Conservation (phyloP, 2,797 vertebrate genomes). For the Cyprinodon diabolis region DNA sequence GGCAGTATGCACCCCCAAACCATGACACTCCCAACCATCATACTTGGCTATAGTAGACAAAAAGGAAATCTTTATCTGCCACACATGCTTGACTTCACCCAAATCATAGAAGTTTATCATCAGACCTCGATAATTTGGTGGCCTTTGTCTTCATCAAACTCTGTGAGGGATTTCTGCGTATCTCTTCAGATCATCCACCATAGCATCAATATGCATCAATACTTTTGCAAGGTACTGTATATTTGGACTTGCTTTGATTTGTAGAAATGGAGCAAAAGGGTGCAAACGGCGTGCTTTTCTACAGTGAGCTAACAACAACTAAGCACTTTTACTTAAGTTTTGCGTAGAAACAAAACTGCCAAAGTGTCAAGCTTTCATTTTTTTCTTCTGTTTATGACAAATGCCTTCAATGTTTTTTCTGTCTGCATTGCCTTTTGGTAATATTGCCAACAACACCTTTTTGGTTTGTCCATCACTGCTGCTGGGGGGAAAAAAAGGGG, state of each 20-base stretch:
- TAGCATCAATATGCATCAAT: not conserved
- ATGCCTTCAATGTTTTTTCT: conserved; percentile 58
- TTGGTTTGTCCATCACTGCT: conserved; percentile 47
- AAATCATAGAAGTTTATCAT: too few species aligned
- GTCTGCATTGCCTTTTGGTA: conserved; percentile 55
- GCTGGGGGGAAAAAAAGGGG: conserved; percentile 18
- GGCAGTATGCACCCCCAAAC: too few species aligned
- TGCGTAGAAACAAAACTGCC: conserved; percentile 36
- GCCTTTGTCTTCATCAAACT: too few species aligned
- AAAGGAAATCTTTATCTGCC: too few species aligned
- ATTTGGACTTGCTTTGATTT: conserved; percentile 4
- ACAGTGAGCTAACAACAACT: conserved; percentile 34
- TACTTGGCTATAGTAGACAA: too few species aligned
- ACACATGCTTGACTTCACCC: too few species aligned
- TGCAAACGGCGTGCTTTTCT: conserved; percentile 30
- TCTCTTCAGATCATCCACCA: not conserved
- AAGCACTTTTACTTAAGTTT: conserved; percentile 65
- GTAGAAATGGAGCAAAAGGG: conserved; percentile 20
- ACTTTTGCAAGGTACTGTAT: conserved; percentile 3
- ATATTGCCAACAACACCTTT: conserved; percentile 25
- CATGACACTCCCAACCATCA: too few species aligned
- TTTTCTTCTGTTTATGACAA: conserved; percentile 46
- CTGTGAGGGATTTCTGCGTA: too few species aligned
- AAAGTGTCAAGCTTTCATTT: conserved; percentile 35
- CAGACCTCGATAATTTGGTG: too few species aligned